phyloP scores from a whole-genome alignment of 2,113 vertebrate genomes.

The Trogon melanurus region DNA sequence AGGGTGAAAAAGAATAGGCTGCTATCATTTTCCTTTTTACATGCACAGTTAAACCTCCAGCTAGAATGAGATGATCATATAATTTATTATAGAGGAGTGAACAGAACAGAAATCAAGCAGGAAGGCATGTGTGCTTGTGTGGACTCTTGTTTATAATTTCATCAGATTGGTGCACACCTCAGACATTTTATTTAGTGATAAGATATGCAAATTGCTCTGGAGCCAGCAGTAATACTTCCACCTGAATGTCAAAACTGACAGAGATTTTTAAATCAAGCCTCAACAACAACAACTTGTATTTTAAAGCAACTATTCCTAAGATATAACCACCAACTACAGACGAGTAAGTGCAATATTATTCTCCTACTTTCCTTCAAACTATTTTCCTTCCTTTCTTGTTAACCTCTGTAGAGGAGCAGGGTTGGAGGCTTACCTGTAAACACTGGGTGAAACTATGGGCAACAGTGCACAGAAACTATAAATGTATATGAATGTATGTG shows the following conservation, averaged over 20 bases:
- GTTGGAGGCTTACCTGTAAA: neutral
- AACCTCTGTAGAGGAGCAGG: neutral
- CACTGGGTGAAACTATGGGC: neutral
- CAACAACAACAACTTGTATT: constrained; percentile 36
- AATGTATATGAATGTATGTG: neutral
- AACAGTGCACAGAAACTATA: neutral
- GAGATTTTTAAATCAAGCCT: constrained; percentile 71
- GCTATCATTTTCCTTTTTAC: constrained; percentile 67
- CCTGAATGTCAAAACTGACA: constrained; percentile 74
- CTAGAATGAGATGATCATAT: constrained; percentile 57
- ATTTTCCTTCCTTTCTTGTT: neutral
- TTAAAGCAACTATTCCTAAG: constrained; percentile 28
- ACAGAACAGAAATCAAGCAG: constrained; percentile 40
- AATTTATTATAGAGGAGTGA: constrained; percentile 72
- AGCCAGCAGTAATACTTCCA: constrained; percentile 71
- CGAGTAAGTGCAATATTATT: constrained; percentile 25
- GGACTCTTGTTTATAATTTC: constrained; percentile 75
- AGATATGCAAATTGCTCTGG: constrained; percentile 75
- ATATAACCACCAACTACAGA: neutral
- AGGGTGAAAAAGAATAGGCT: constrained; percentile 50
- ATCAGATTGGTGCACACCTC: constrained; percentile 69
- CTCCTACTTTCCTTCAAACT: neutral
- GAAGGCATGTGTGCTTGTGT: constrained; percentile 7
- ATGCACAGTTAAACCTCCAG: constrained; percentile 61
- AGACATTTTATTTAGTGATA: constrained; percentile 71